Conservation (phyloP, 2,113 vertebrate genomes). For the Myrmecophaga tridactyla region DNA sequence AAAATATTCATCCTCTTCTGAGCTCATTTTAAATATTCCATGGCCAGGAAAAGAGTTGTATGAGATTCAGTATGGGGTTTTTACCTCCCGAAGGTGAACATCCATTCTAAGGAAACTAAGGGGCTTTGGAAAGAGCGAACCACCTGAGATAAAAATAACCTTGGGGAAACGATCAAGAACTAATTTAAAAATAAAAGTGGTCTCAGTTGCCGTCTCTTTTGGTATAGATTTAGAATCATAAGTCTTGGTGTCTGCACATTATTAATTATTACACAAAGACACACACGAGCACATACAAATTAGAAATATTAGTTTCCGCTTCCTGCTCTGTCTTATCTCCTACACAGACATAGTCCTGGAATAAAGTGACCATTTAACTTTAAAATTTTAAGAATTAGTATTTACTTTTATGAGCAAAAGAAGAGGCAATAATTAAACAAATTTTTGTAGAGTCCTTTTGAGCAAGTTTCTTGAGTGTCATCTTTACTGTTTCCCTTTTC, state of each 20-base stretch:
- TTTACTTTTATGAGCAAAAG: constrained; percentile 17
- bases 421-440: not conserved
- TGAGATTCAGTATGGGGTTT: constrained; percentile 27
- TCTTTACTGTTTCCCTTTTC: not conserved
- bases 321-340: not conserved
- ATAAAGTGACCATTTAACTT: not conserved
- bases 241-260: not conserved
- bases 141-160: constrained; percentile 48
- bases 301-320: not conserved
- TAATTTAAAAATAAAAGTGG: constrained; percentile 36
- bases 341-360: not conserved
- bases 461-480: not conserved
- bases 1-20: not conserved
- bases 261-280: constrained; percentile 8
- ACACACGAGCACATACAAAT: not conserved
- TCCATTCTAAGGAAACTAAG: constrained; percentile 23
- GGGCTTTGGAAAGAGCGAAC: constrained; percentile 40
- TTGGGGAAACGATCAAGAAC: constrained; percentile 31
- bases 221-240: not conserved
- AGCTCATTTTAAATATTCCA: constrained; percentile 41
- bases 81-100: constrained; percentile 32
- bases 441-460: not conserved
- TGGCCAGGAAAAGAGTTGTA: not conserved
- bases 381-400: not conserved
- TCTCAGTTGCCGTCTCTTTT: not conserved